Evolutionary conservation across 2,113 vertebrate species (phyloP).

Genomic region (Phainopepla nitens): DNA sequence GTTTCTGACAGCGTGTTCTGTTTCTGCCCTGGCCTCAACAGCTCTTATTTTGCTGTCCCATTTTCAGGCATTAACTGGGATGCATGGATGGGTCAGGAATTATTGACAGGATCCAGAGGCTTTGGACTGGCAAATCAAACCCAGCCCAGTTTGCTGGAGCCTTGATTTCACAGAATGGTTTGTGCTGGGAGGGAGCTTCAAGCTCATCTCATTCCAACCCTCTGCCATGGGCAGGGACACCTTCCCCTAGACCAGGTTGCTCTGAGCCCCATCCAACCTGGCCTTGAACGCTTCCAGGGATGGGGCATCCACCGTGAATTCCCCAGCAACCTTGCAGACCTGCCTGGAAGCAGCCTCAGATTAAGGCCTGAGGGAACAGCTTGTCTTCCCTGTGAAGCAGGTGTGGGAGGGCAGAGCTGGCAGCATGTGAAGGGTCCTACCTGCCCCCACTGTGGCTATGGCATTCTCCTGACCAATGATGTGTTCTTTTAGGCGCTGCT

Average conservation of each 20-base stretch:
- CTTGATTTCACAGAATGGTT: not conserved
- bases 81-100: fast-evolving
- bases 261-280: not conserved
- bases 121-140: not conserved
- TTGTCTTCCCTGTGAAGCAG: not conserved
- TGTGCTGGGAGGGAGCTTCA: not conserved
- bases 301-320: not conserved
- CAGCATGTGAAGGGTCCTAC: constrained; percentile 54
- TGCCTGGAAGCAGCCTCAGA: fast-evolving
- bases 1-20: not conserved
- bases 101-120: not conserved
- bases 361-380: not conserved
- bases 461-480: constrained; percentile 95
- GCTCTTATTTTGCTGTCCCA: not conserved
- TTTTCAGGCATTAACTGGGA: not conserved
- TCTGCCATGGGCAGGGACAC: not conserved
- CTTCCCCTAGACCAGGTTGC: not conserved
- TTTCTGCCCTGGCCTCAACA: not conserved
- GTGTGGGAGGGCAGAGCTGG: not conserved
- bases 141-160: not conserved
- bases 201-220: not conserved
- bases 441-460: constrained; percentile 91
- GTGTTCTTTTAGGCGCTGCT: constrained; percentile 89
- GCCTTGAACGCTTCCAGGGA: not conserved
- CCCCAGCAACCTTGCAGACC: not conserved